Conservation (phyloP, 2,113 vertebrate genomes). For the Bubalus kerabau region DNA sequence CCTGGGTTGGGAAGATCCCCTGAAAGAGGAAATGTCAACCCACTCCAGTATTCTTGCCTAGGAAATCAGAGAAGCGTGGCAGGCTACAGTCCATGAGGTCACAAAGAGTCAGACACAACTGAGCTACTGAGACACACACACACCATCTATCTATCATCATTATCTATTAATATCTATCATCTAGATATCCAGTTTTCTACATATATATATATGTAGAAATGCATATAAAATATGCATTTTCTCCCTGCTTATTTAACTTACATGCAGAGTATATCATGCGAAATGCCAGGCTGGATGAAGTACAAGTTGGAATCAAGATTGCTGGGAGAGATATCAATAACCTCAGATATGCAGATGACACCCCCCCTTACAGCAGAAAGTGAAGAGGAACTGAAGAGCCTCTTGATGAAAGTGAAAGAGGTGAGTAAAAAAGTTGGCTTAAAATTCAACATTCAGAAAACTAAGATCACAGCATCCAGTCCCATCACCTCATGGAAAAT, state of each 20-base stretch:
- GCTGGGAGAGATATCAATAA: neutral
- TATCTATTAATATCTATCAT: neutral
- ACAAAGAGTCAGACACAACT: neutral
- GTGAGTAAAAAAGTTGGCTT: neutral
- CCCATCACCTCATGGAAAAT: neutral
- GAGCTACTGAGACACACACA: neutral
- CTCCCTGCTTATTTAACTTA: neutral
- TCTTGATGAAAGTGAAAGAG: neutral
- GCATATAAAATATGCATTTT: neutral
- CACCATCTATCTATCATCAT: neutral
- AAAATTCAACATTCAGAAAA: neutral
- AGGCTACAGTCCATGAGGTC: neutral
- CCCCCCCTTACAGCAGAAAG: neutral
- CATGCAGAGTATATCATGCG: neutral
- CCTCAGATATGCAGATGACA: neutral
- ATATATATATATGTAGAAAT: neutral
- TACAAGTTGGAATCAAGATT: neutral
- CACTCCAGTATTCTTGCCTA: neutral
- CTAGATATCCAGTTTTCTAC: neutral
- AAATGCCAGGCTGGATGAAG: neutral
- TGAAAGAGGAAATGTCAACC: neutral
- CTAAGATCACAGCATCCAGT: neutral
- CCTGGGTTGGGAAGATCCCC: neutral
- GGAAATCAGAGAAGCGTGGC: accelerated
- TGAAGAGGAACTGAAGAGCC: neutral